Percentiles rank a stretch among this genome's conserved stretches.
Evolutionary conservation across 2,113 vertebrate species (phyloP).

Genomic region (Telmatochromis sp.): DNA sequence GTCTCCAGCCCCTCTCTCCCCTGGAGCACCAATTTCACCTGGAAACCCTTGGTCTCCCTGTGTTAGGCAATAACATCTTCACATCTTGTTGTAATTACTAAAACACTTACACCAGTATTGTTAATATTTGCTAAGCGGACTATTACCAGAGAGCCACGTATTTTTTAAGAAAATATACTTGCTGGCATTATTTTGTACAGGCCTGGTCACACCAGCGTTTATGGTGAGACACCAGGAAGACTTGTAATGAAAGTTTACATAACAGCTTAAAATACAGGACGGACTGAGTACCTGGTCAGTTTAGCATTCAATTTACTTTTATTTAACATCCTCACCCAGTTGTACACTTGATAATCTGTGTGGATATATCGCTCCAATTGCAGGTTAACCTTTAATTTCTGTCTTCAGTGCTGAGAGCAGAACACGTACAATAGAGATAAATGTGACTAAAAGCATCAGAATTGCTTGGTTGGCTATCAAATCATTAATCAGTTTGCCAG

Average conservation of each 20-base stretch:
- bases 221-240: neutral
- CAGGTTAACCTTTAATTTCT: neutral
- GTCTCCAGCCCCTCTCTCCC: conserved; percentile 76
- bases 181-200: neutral
- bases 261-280: neutral
- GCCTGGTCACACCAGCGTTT: neutral
- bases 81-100: neutral
- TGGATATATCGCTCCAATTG: neutral
- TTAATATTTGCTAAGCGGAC: neutral
- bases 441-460: neutral
- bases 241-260: neutral
- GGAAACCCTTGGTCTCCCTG: conserved; percentile 80
- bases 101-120: neutral
- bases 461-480: neutral
- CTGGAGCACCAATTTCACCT: conserved; percentile 73
- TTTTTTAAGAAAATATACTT: neutral
- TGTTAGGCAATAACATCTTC: neutral
- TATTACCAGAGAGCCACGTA: neutral
- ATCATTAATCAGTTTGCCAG: neutral
- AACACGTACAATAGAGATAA: neutral
- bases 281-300: neutral
- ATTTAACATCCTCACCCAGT: neutral
- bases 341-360: neutral
- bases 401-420: neutral
- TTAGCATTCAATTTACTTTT: neutral